These are phyloP conservation scores for Gavialis gangeticus DNA, from an alignment of 2,113 vertebrate genomes.

Conservation along the genomic window DNA sequence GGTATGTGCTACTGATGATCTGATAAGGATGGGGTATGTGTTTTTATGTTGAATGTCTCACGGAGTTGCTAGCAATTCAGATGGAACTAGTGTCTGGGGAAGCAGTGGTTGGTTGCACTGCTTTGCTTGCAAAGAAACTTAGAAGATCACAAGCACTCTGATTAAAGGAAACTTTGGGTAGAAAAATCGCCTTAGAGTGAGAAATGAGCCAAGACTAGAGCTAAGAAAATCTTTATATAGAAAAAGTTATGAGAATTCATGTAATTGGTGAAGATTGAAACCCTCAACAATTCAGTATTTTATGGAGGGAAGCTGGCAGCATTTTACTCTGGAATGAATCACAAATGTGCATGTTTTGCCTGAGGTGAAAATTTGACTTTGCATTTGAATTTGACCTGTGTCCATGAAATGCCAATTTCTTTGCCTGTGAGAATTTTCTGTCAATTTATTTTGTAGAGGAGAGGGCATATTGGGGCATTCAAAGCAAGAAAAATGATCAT, in stretches of 20 bases:
- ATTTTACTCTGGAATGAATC: rapidly evolving
- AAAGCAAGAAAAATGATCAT: not conserved
- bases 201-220: constrained; percentile 2
- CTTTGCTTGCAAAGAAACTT: not conserved
- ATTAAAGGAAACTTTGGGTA: not conserved
- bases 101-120: not conserved
- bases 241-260: not conserved
- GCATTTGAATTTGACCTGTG: not conserved
- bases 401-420: constrained; percentile 44
- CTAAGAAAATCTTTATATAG: rapidly evolving
- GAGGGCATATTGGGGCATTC: not conserved
- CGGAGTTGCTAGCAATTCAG: not conserved
- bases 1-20: not conserved
- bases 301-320: constrained; percentile 44
- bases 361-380: not conserved
- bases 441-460: not conserved
- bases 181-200: not conserved
- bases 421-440: not conserved
- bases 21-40: not conserved
- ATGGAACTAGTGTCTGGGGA: rapidly evolving
- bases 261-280: constrained; percentile 20
- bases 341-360: constrained; percentile 48
- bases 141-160: not conserved
- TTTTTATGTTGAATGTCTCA: not conserved
- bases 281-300: not conserved